These are phyloP conservation scores for Chroicocephalus ridibundus DNA, from an alignment of 2,113 vertebrate species.

Conservation along the genomic window DNA sequence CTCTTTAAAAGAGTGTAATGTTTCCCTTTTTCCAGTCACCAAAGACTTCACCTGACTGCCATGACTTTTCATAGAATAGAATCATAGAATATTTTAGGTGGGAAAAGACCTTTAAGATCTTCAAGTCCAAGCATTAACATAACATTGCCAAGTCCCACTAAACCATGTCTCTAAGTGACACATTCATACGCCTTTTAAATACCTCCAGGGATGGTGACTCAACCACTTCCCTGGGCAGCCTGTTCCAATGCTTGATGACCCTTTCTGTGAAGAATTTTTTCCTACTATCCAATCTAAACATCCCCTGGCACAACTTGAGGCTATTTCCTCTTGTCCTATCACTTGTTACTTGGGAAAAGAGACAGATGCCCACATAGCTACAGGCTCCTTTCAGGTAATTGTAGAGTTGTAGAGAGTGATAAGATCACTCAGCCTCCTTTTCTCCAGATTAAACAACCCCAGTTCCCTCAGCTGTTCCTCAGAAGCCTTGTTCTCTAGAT, in stretches of 20 bases:
- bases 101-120: not conserved
- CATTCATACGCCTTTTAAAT: not conserved
- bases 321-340: no score
- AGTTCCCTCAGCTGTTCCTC: not conserved
- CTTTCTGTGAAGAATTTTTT: no score
- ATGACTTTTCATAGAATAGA: not conserved
- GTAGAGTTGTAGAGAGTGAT: not conserved
- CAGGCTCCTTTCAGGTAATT: no score
- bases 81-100: not conserved
- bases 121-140: not conserved
- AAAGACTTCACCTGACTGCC: not conserved
- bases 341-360: no score
- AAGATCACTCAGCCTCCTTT: not conserved
- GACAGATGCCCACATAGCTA: no score
- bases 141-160: not conserved
- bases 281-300: no score
- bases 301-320: no score
- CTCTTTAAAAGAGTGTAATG: not conserved
- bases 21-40: not conserved
- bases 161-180: not conserved
- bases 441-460: not conserved
- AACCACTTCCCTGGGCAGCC: not conserved
- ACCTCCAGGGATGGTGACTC: not conserved
- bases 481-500: not conserved
- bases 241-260: not conserved